A percentile compares a stretch with the other conserved stretches of the same genome.
Conservation (phyloP, 2,797 vertebrate genomes). For the Craterocephalus amniculus region DNA sequence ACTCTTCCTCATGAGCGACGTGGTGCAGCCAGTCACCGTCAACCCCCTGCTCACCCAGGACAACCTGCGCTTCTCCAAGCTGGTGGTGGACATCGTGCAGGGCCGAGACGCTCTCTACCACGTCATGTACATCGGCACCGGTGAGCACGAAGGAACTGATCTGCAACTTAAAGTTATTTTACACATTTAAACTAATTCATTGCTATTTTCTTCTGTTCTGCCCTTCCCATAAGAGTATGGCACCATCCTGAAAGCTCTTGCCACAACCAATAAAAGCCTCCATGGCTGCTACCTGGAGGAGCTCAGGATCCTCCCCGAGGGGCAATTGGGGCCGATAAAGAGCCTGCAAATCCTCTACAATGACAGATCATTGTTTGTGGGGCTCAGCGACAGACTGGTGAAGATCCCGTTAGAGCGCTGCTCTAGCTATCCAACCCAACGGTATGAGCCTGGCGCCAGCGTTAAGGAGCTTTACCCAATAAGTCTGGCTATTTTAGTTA, state of each 20-base stretch:
- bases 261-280: slow-evolving; percentile 86
- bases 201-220: background rate
- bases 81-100: slow-evolving; percentile 96
- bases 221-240: slow-evolving; percentile 86
- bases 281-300: slow-evolving; percentile 93
- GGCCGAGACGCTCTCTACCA: slow-evolving; percentile 90
- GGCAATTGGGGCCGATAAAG: slow-evolving; percentile 82
- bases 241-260: slow-evolving; percentile 92
- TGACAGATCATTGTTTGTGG: slow-evolving; percentile 91
- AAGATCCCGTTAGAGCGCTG: slow-evolving; percentile 90
- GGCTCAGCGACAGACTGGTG: slow-evolving; percentile 88
- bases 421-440: slow-evolving; percentile 70
- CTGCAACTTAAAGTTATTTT: background rate
- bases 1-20: slow-evolving; percentile 94
- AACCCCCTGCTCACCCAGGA: slow-evolving; percentile 92
- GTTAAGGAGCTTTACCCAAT: no score
- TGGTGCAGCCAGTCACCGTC: slow-evolving; percentile 88
- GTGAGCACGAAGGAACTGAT: slow-evolving; percentile 62
- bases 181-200: background rate
- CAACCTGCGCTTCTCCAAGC: slow-evolving; percentile 90
- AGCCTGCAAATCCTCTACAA: slow-evolving; percentile 91
- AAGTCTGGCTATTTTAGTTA: no score
- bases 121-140: slow-evolving; percentile 94
- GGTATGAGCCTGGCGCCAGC: slow-evolving; percentile 50
- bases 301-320: slow-evolving; percentile 89